phyloP scores from a whole-genome alignment of 2,888 invertebrate species.

The Lithophane socia region DNA sequence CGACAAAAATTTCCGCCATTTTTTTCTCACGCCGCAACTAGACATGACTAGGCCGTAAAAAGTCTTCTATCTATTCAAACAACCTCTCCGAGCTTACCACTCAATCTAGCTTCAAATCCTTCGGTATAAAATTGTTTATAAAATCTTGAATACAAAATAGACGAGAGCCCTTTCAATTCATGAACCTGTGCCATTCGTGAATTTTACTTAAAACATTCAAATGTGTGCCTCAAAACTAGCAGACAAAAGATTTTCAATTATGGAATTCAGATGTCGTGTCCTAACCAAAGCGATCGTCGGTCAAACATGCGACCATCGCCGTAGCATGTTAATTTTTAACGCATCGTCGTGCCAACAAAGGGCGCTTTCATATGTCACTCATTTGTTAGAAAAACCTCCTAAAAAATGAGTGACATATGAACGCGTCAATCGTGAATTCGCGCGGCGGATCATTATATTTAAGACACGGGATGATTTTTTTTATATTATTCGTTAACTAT shows the following conservation, averaged over 20 bases:
- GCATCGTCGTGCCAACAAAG: neutral
- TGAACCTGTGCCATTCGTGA: conserved; percentile 2
- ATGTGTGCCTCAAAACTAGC: neutral
- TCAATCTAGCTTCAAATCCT: conserved; percentile 2
- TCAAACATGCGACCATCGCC: neutral
- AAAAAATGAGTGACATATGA: neutral
- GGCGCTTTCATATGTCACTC: no score
- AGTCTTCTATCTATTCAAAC: neutral
- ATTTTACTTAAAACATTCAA: conserved; percentile 1
- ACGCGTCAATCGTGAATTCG: neutral
- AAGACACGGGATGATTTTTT: neutral
- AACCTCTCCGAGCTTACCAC: neutral
- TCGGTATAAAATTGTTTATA: conserved; percentile 37
- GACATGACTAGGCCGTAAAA: neutral
- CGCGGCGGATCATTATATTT: neutral
- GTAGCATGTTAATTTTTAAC: neutral
- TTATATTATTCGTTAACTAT: neutral
- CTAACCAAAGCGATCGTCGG: neutral
- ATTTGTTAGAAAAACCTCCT: no score
- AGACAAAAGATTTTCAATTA: neutral
- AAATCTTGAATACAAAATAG: conserved; percentile 40
- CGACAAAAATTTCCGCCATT: neutral
- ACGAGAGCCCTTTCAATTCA: neutral
- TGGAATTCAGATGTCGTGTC: neutral
- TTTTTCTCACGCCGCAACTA: neutral